phyloP scores from a whole-genome alignment of 2,797 vertebrate genomes.

The Arctocebus calabarensis region DNA sequence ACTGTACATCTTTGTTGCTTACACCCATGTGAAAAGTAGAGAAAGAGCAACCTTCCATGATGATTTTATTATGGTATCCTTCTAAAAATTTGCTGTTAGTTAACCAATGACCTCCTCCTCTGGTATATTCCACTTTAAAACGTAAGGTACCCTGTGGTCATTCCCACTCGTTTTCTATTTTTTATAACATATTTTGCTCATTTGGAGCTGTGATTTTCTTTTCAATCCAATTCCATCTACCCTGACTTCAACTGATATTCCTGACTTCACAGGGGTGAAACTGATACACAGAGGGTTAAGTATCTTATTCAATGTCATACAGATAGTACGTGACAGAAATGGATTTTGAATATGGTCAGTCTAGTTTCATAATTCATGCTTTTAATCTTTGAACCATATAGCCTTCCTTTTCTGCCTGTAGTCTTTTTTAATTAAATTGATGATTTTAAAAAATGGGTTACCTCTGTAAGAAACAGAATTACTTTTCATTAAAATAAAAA shows the following conservation, averaged over 20 bases:
- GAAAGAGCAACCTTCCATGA: background rate
- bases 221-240: background rate
- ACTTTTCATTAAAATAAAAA: slow-evolving; percentile 26
- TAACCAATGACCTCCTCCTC: background rate
- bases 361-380: background rate
- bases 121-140: background rate
- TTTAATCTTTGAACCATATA: background rate
- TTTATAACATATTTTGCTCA: background rate
- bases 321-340: background rate
- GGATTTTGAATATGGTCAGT: background rate
- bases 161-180: background rate
- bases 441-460: background rate
- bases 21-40: background rate
- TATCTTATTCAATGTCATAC: background rate
- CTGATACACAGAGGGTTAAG: background rate
- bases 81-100: background rate
- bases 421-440: background rate
- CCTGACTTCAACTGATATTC: background rate
- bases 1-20: background rate
- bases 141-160: background rate
- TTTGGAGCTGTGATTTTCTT: background rate
- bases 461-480: background rate
- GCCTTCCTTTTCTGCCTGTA: background rate
- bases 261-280: slow-evolving; percentile 20
- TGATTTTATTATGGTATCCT: background rate